phyloP scores from a whole-genome alignment of 2,888 invertebrate species.

The Molanna angustata region DNA sequence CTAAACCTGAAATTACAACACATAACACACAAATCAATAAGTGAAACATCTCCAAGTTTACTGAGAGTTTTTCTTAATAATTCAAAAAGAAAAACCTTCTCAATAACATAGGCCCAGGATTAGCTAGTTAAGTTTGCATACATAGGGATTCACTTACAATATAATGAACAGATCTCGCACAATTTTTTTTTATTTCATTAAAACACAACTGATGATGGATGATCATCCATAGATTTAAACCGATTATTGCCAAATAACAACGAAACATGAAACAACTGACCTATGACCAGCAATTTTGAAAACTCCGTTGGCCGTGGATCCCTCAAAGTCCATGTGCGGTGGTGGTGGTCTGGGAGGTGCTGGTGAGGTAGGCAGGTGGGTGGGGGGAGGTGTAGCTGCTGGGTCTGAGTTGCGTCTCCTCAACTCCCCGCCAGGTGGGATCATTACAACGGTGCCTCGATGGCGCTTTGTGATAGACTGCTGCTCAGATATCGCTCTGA shows the following conservation, averaged over 20 bases:
- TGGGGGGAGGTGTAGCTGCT: constrained; percentile 51
- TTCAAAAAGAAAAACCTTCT: too few relatives aligned
- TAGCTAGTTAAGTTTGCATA: too few relatives aligned
- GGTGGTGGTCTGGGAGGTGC: constrained; percentile 47
- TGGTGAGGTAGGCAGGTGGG: constrained; percentile 35
- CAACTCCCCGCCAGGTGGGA: constrained; percentile 42
- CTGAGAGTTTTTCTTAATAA: too few relatives aligned
- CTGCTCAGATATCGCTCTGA: constrained; percentile 41
- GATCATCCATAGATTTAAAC: too few relatives aligned
- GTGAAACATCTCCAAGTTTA: not conserved
- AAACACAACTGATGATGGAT: too few relatives aligned
- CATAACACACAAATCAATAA: too few relatives aligned
- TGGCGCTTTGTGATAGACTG: constrained; percentile 35
- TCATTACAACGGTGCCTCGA: constrained; percentile 18
- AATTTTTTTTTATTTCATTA: too few relatives aligned
- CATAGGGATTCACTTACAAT: too few relatives aligned
- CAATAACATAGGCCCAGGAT: too few relatives aligned
- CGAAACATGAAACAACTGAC: constrained; percentile 55
- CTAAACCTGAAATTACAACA: constrained; percentile 55
- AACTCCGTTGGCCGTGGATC: constrained; percentile 59
- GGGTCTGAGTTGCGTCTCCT: constrained; percentile 74
- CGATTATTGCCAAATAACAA: too few relatives aligned
- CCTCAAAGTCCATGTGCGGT: constrained; percentile 52
- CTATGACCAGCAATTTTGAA: constrained; percentile 74
- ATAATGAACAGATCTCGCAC: too few relatives aligned